A percentile compares a stretch with the other conserved stretches of the same genome.
Conservation (phyloP, 2,888 invertebrate species). For the Xanthorhoe spadicearia region DNA sequence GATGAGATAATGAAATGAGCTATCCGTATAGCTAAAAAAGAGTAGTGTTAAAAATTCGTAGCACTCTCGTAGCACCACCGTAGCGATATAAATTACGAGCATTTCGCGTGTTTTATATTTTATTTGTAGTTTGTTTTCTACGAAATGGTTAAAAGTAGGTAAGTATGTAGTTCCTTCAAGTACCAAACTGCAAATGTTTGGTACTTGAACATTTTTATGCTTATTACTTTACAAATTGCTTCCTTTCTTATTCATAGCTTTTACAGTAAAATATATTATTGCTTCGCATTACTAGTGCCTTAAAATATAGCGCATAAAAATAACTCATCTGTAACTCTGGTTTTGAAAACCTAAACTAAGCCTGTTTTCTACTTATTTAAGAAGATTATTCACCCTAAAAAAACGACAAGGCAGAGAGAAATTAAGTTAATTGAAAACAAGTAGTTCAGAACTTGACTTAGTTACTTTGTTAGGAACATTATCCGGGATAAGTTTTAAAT, state of each 20-base stretch:
- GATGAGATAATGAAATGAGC: too few relatives aligned
- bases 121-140: background rate
- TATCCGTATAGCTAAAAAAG: constrained; percentile 1
- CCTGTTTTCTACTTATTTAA: constrained; percentile 4
- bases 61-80: constrained; percentile 23
- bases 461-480: constrained; percentile 2
- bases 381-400: constrained; percentile 5
- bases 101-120: background rate
- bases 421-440: constrained; percentile 1
- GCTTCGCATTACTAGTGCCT: constrained; percentile 13
- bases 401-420: background rate
- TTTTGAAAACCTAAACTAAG: constrained; percentile 4
- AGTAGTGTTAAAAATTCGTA: constrained; percentile 20
- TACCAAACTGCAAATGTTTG: background rate
- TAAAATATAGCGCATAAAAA: constrained; percentile 18
- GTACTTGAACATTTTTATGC: background rate
- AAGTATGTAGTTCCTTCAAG: background rate
- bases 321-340: constrained; percentile 8
- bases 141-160: background rate
- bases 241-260: constrained; percentile 1
- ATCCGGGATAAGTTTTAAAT: constrained; percentile 1
- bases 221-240: constrained; percentile 7
- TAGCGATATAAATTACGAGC: constrained; percentile 3
- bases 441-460: constrained; percentile 2
- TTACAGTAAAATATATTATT: constrained; percentile 14